Evolutionary conservation across 23 tunicate genomes (phyloP).

Genomic region (Halocynthia aurantium): DNA sequence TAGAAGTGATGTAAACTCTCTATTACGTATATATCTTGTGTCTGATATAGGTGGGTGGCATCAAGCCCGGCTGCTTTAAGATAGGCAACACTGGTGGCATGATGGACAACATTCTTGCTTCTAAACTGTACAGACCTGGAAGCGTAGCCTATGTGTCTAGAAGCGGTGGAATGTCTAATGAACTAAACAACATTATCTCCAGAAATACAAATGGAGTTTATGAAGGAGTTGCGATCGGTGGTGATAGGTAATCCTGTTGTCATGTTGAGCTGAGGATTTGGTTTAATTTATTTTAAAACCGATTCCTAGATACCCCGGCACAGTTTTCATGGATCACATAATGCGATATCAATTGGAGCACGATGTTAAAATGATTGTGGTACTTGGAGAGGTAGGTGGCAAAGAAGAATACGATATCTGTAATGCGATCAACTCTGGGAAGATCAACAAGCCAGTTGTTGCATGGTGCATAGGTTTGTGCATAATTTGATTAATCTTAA

Average conservation of each 20-base stretch:
- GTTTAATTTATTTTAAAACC: neutral
- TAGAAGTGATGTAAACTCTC: no score
- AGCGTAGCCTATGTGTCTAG: slow-evolving; percentile 97
- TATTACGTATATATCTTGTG: neutral
- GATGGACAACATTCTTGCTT: slow-evolving; percentile 97
- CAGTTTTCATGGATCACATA: slow-evolving; percentile 86
- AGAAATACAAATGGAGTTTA: slow-evolving; percentile 85
- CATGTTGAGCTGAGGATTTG: neutral
- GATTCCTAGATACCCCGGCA: slow-evolving; percentile 80
- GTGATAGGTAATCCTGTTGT: slow-evolving; percentile 64
- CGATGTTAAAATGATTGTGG: slow-evolving; percentile 80
- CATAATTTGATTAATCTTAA: no score
- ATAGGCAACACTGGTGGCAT: slow-evolving; percentile 99
- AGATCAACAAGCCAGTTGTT: slow-evolving; percentile 75
- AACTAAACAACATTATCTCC: slow-evolving; percentile 89
- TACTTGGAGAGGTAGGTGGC: slow-evolving; percentile 98
- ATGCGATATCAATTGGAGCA: slow-evolving; percentile 73
- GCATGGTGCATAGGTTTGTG: slow-evolving; percentile 99
- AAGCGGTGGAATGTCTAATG: slow-evolving; percentile 98
- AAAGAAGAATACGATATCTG: slow-evolving; percentile 90
- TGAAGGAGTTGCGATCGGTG: slow-evolving; percentile 98
- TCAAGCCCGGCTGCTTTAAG: slow-evolving; percentile 97
- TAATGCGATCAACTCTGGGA: slow-evolving; percentile 67
- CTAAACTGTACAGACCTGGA: slow-evolving; percentile 87
- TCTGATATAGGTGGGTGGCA: slow-evolving; percentile 81